phyloP scores from a whole-genome alignment of 1,140 invertebrate species.

The Macrocentrus cingulum region DNA sequence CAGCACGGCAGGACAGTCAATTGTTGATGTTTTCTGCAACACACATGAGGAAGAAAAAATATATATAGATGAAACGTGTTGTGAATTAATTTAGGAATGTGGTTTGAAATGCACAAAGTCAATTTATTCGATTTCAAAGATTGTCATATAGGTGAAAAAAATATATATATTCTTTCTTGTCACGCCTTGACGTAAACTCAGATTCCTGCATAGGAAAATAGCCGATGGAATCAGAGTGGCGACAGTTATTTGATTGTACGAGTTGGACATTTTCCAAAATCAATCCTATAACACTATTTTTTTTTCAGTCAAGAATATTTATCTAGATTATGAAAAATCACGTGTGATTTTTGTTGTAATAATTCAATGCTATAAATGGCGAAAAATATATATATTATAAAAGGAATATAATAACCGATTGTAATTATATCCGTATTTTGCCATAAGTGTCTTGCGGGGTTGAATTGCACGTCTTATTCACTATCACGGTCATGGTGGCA shows the following conservation, averaged over 20 bases:
- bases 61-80: too few species aligned
- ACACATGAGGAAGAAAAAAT: background rate
- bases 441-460: constrained; percentile 1
- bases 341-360: too few species aligned
- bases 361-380: too few species aligned
- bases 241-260: constrained; percentile 13
- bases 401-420: too few species aligned
- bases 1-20: background rate
- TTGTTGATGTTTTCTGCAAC: background rate
- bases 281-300: background rate
- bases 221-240: background rate
- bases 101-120: too few species aligned
- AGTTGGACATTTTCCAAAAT: constrained; percentile 15
- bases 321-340: too few species aligned
- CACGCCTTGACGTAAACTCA: background rate
- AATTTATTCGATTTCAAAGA: too few species aligned
- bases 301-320: too few species aligned
- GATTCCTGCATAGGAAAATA: constrained; percentile 16
- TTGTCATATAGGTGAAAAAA: background rate
- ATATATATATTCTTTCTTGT: constrained; percentile 9
- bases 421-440: too few species aligned
- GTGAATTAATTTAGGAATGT: too few species aligned
- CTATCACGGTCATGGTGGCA: constrained; percentile 16
- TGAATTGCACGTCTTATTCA: background rate
- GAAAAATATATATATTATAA: too few species aligned